Base-by-base conservation (phyloP, 2,113 vertebrate species). In the Gobius niger region DNA sequence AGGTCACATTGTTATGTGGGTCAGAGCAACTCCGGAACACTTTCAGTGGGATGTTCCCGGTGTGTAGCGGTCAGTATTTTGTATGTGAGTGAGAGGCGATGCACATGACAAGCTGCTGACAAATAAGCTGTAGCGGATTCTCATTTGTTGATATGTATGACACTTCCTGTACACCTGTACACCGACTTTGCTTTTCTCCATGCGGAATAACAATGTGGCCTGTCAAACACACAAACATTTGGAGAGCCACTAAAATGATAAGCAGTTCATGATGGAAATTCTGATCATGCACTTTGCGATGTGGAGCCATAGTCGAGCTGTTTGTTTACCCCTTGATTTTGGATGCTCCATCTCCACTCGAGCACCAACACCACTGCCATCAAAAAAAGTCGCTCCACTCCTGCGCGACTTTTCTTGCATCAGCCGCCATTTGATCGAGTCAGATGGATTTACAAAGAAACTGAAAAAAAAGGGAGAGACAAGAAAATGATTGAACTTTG, bases 291-390 rank as follows among this genome's bases (percentile, higher is more conserved):
- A 7, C 53, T 67, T 19, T 50, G 60, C 54, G 24, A 46, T 10
- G 14, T 57, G 1, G 24, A 64, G 67, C 63, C 1, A 34, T n/a
- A 46, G 12, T 61, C 1, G 15, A 53, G 11, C 5, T 51, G 19
- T 71, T 73, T 66, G 50, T 49, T 78, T 4, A 12, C 24, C 15
- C 59, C 14, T 40, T 16, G 7, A 63, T 50, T 18, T 6, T 63
- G 41, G 47, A 1, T 68, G 65, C 67, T 7, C 54, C 71, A 66
- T 73, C 57, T 44, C 47, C 47, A 44, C 53, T 50, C 68, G 24
- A 53, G 16, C 62, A 68, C 16, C 42, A 63, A 15, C 6, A 42
- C 47, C 63, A 50, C 9, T 10, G 13, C 51, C 63, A 44, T 44
- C 41, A 56, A 14, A 50, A 56, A 14, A 50, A 72, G n/a, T 34